These are phyloP conservation scores for Dryobates pubescens DNA, from an alignment of 2,797 vertebrate genomes.

Conservation along the genomic window DNA sequence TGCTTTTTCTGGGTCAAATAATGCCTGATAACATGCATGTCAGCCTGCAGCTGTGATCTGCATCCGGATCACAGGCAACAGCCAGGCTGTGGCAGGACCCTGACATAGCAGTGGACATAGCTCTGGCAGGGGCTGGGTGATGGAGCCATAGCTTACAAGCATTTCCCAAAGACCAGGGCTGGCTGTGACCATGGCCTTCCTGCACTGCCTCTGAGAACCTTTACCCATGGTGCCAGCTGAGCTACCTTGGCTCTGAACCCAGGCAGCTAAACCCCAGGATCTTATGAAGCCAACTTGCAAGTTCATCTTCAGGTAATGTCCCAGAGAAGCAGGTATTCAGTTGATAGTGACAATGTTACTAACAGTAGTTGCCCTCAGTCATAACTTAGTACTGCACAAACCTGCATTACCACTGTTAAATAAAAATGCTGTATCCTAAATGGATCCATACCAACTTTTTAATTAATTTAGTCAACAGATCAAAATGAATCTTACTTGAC, in stretches of 20 bases:
- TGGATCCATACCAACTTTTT: background rate
- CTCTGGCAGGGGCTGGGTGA: background rate
- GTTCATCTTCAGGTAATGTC: background rate
- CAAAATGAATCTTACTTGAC: background rate
- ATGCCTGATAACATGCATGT: background rate
- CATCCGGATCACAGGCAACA: background rate
- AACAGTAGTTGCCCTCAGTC: background rate
- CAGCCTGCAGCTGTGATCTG: fast-evolving
- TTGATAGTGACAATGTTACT: background rate
- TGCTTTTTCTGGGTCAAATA: conserved; percentile 75
- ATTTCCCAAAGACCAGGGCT: background rate
- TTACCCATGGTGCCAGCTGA: background rate
- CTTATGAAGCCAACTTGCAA: background rate
- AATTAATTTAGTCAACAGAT: background rate
- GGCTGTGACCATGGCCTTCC: background rate
- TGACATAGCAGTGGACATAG: fast-evolving
- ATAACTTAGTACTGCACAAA: background rate
- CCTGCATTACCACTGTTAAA: too few relatives aligned
- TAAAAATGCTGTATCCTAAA: background rate
- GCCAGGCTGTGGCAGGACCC: background rate
- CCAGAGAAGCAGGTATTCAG: background rate
- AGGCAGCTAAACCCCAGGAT: background rate
- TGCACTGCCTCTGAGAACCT: background rate
- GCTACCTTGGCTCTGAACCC: background rate
- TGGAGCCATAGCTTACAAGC: background rate